Evolutionary conservation across 2,113 vertebrate species (phyloP).

Genomic region (Mesitornis unicolor): DNA sequence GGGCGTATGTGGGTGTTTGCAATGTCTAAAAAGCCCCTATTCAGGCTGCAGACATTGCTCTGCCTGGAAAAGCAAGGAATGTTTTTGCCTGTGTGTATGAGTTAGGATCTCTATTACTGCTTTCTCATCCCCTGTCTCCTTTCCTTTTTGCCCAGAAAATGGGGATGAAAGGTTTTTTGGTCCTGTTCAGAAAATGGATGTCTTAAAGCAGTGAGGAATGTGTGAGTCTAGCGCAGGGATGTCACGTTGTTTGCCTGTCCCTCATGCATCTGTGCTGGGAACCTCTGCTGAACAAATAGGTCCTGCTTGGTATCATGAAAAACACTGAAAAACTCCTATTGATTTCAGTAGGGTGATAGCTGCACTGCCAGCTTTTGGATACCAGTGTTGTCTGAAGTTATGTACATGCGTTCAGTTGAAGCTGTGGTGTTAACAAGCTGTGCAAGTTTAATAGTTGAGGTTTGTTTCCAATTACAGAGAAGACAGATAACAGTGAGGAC

Average conservation of each 20-base stretch:
- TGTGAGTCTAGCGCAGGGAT: not conserved
- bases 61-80: not conserved
- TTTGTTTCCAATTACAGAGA: not conserved
- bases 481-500: not conserved
- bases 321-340: not conserved
- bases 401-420: not conserved
- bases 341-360: not conserved
- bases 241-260: rapidly evolving
- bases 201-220: not conserved
- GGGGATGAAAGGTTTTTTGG: not conserved
- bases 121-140: not conserved
- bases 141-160: not conserved
- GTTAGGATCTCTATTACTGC: not conserved
- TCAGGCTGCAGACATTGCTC: not conserved
- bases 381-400: not conserved
- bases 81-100: not conserved
- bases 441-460: not conserved
- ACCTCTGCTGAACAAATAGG: not conserved
- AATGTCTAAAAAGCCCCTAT: not conserved
- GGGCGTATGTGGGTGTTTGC: not conserved
- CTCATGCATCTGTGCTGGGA: rapidly evolving
- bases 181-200: not conserved
- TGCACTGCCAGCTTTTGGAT: not conserved
- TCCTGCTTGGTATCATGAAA: not conserved
- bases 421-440: not conserved